phyloP scores from a whole-genome alignment of 2,888 invertebrate genomes.

The Subacronicta megacephala region DNA sequence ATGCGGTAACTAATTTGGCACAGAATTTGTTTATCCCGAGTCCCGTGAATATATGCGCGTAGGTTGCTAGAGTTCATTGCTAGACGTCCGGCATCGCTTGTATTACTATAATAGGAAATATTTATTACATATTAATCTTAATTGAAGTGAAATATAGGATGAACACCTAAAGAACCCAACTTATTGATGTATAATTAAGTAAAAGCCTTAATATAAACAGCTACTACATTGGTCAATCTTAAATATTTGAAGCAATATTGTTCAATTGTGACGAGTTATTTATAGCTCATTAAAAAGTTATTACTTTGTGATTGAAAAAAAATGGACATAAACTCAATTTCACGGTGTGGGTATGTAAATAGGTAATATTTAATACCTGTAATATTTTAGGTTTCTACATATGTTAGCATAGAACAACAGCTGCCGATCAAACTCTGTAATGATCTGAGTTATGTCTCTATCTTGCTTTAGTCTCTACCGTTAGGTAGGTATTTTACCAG shows the following conservation, averaged over 20 bases:
- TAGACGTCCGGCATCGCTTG: constrained; percentile 57
- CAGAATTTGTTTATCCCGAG: constrained; percentile 76
- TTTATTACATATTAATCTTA: background rate
- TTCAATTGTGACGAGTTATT: no score
- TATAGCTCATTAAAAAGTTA: background rate
- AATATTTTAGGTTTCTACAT: background rate
- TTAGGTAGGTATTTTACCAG: background rate
- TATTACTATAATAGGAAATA: constrained; percentile 48
- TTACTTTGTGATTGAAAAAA: background rate
- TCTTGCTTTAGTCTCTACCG: background rate
- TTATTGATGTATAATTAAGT: no score
- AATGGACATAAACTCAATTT: background rate
- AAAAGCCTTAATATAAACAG: no score
- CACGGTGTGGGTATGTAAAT: background rate
- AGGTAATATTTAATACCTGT: no score
- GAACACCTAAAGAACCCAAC: no score
- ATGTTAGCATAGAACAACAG: background rate
- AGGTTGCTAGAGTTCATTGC: constrained; percentile 75
- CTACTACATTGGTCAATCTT: no score
- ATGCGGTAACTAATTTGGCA: constrained; percentile 73
- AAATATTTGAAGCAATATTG: no score
- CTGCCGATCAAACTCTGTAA: background rate
- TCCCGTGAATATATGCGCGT: constrained; percentile 70
- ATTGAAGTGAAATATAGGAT: background rate
- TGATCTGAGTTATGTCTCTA: background rate